phyloP scores from a whole-genome alignment of 2,888 invertebrate species.

The Deilephila porcellus region DNA sequence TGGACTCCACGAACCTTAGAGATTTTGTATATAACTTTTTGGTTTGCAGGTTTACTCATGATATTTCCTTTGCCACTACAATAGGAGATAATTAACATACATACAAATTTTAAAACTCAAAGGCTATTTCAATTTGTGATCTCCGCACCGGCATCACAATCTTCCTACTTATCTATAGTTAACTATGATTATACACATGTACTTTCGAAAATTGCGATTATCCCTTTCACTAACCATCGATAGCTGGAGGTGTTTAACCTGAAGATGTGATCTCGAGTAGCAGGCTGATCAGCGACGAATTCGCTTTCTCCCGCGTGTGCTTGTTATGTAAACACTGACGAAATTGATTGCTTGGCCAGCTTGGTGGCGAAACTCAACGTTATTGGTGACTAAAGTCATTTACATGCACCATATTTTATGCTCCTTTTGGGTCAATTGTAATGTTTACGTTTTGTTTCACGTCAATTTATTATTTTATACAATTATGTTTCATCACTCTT shows the following conservation, averaged over 20 bases:
- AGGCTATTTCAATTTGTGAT: no score
- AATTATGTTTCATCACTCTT: not conserved
- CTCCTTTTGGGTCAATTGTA: not conserved
- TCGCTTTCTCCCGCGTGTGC: conserved; percentile 56
- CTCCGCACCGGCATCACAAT: no score
- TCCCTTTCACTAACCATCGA: not conserved
- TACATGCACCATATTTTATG: conserved; percentile 28
- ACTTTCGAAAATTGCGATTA: conserved; percentile 1
- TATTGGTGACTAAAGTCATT: conserved; percentile 33
- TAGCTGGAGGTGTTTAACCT: conserved; percentile 28
- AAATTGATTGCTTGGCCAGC: conserved; percentile 51
- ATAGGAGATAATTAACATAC: no score
- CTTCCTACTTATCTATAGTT: no score
- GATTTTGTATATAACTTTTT: not conserved
- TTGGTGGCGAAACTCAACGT: conserved; percentile 38
- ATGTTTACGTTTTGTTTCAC: not conserved
- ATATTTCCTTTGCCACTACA: no score
- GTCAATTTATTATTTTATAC: not conserved
- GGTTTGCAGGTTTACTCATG: no score
- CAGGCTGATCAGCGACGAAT: conserved; percentile 34
- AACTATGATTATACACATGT: no score
- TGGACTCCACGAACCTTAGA: not conserved
- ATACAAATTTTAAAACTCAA: no score
- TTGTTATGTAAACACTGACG: conserved; percentile 57
- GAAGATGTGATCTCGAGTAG: conserved; percentile 52